These are phyloP conservation scores for Salmo trutta DNA, from an alignment of 2,797 vertebrate species.

Conservation along the genomic window DNA sequence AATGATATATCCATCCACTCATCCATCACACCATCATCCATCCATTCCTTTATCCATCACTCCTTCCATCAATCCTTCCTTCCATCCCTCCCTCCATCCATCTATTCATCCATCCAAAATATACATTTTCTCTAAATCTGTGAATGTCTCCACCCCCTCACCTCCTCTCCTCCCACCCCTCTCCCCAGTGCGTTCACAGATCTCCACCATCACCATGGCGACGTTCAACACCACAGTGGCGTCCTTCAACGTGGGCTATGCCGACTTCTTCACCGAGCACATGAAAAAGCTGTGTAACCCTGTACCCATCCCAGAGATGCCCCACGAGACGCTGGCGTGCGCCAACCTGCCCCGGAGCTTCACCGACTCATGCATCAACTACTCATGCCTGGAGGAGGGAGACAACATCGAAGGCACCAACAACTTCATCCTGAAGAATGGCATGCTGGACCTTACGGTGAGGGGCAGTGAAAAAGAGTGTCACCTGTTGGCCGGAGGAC, in stretches of 20 bases:
- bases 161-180: not conserved
- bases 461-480: conserved; percentile 39
- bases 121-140: not conserved
- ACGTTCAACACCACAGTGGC: conserved; percentile 98
- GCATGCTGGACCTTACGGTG: conserved; percentile 97
- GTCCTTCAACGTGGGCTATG: conserved; percentile 97
- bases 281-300: conserved; percentile 98
- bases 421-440: conserved; percentile 97
- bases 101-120: not conserved
- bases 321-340: conserved; percentile 90
- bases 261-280: conserved; percentile 97
- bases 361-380: conserved; percentile 99
- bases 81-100: no score
- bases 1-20: not conserved
- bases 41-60: not conserved
- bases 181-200: conserved; percentile 88
- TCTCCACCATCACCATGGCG: conserved; percentile 98
- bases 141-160: not conserved
- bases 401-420: conserved; percentile 96
- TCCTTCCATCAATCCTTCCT: not conserved
- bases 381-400: conserved; percentile 92
- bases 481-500: not conserved
- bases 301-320: conserved; percentile 87
- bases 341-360: conserved; percentile 95
- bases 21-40: not conserved